Percentiles rank a stretch among this genome's conserved stretches.
Evolutionary conservation across 2,797 vertebrate genomes (phyloP).

Genomic region (Sebastolobus altivelis): DNA sequence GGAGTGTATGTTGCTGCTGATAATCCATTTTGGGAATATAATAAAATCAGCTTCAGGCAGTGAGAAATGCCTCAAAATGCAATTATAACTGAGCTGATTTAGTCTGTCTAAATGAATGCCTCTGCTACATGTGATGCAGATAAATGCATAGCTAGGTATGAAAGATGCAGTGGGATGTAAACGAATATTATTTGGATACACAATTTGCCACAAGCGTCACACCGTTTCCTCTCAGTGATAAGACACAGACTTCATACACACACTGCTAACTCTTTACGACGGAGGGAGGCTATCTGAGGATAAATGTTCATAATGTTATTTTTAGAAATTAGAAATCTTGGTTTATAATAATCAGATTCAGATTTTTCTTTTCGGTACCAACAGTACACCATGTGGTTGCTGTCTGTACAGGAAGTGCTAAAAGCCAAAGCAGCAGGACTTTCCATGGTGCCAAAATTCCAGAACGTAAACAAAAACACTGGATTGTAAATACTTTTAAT

Average conservation of each 20-base stretch:
- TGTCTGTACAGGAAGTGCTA: neutral
- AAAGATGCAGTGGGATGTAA: neutral
- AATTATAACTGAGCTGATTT: conserved; percentile 24
- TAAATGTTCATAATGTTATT: neutral
- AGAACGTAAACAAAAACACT: neutral
- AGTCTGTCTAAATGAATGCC: neutral
- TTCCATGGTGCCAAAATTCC: neutral
- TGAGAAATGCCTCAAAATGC: conserved; percentile 25
- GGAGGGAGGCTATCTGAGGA: neutral
- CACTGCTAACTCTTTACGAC: neutral
- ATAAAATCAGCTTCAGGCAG: conserved; percentile 18
- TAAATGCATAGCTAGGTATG: neutral
- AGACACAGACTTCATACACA: neutral
- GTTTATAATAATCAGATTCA: neutral
- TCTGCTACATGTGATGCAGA: conserved; percentile 5
- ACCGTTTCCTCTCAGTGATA: neutral
- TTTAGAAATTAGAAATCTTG: neutral
- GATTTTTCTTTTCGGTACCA: neutral
- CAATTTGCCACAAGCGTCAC: neutral
- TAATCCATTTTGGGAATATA: conserved; percentile 18
- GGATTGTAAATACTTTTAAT: neutral
- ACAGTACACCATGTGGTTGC: neutral
- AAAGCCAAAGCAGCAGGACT: neutral
- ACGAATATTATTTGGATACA: neutral
- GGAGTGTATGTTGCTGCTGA: conserved; percentile 2